A percentile compares a stretch with the other conserved stretches of the same genome.
phyloP scores from a whole-genome alignment of 2,113 vertebrate species.

The Tyto alba region DNA sequence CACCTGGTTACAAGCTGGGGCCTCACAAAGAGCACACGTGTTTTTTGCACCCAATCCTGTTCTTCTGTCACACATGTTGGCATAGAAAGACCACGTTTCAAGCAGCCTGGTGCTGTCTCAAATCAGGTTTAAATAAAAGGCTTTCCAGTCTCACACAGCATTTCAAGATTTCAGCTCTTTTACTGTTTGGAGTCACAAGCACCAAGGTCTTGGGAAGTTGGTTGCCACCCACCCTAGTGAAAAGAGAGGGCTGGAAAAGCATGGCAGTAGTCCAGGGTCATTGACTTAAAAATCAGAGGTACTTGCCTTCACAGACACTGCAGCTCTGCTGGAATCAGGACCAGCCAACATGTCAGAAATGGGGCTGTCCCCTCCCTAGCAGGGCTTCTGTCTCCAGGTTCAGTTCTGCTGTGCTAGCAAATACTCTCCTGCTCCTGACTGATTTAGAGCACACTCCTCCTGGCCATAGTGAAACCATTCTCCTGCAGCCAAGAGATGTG shows the following conservation, averaged over 20 bases:
- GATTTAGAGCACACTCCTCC: neutral
- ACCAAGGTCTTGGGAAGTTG: neutral
- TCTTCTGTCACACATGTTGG: rapidly evolving
- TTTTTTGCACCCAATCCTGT: neutral
- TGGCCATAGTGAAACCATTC: rapidly evolving
- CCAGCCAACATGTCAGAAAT: neutral
- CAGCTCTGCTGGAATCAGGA: neutral
- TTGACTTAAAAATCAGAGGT: neutral
- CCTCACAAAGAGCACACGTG: neutral
- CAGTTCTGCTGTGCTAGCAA: neutral
- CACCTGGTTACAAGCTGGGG: neutral
- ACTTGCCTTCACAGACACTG: rapidly evolving
- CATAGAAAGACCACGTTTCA: neutral
- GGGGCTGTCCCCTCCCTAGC: rapidly evolving
- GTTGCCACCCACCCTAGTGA: neutral
- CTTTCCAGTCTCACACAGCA: rapidly evolving
- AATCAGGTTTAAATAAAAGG: neutral
- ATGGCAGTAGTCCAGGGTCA: rapidly evolving
- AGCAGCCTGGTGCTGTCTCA: neutral
- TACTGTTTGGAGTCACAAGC: neutral
- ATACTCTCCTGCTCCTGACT: rapidly evolving
- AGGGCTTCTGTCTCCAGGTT: neutral
- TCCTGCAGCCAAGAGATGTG: rapidly evolving
- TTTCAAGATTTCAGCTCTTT: neutral
- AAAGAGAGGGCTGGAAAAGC: neutral